Conservation (phyloP, 2,888 invertebrate species). For the Drosophila yooni region DNA sequence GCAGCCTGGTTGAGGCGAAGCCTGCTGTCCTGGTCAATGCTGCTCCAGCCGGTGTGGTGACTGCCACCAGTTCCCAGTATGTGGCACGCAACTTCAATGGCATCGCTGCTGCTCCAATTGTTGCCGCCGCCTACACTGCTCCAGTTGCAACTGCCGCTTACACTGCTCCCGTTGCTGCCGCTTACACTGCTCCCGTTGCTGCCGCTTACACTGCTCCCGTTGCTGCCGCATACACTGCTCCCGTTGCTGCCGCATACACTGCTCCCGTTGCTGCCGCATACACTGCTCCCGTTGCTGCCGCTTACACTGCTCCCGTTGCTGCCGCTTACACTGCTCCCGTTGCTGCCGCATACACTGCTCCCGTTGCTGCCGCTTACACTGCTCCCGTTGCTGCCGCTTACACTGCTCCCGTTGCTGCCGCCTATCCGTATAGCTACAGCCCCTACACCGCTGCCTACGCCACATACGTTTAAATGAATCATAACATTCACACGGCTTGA, state of each 20-base stretch:
- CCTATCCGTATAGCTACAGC: slow-evolving; percentile 54
- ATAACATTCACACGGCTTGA: not conserved
- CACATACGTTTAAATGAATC: slow-evolving; percentile 39
- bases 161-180: slow-evolving; percentile 73
- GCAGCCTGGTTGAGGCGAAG: slow-evolving; percentile 86
- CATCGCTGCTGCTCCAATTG: slow-evolving; percentile 85
- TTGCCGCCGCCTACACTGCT: slow-evolving; percentile 73
- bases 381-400: slow-evolving; percentile 76
- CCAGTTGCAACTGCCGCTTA: slow-evolving; percentile 62
- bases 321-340: slow-evolving; percentile 66
- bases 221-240: slow-evolving; percentile 67
- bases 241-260: slow-evolving; percentile 73
- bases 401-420: slow-evolving; percentile 32
- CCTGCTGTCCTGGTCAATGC: slow-evolving; percentile 78
- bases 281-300: slow-evolving; percentile 61
- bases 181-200: slow-evolving; percentile 60
- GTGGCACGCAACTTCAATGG: slow-evolving; percentile 87
- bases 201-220: slow-evolving; percentile 72
- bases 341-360: slow-evolving; percentile 70
- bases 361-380: slow-evolving; percentile 67
- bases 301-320: slow-evolving; percentile 71
- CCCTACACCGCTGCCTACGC: slow-evolving; percentile 69
- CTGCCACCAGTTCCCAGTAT: slow-evolving; percentile 87
- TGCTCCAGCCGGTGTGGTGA: slow-evolving; percentile 84
- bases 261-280: slow-evolving; percentile 67